Base-by-base conservation (phyloP, 2,888 invertebrate species). In the Catonia carolina region DNA sequence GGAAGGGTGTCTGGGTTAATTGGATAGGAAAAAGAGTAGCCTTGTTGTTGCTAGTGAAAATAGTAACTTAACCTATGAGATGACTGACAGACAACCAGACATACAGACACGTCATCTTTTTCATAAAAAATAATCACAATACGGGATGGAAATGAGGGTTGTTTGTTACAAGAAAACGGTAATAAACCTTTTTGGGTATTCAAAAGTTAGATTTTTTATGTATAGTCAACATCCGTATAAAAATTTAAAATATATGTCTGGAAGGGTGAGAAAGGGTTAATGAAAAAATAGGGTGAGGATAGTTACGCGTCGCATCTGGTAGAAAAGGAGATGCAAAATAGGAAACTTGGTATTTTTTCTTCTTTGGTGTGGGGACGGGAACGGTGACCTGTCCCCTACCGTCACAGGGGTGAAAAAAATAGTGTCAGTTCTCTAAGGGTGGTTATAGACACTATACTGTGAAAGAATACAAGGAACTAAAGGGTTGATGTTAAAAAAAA, bases 201-300 rank as follows among this genome's bases (percentile, higher is more conserved):
- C 58, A 54, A 58, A 57, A 58, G 58, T 58, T 58, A 54, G 54
- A 54, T 56, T 58, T 52, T 58, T 58, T 58, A 58, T 58, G 45
- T 23, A 54, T 54, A 58, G 50, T 45, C 54, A 58, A 61, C 63
- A 64, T 64, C 63, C 63, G 62, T 62, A 61, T 59, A 61, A 64
- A 64, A 64, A 64, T 64, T 62, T 61, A 62, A 64, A 62, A 64
- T 60, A 60, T 59, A 60, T 59, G 56, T 59, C 59, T 55, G 55
- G 33, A 45, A 58, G 59, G 60, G 59, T 56, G 56, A 53, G 55
- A 57, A 59, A 55, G 57, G 54, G 55, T 61, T 55, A 35, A 31
- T 6, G 4, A 27, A 27, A 27, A 27, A 27, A 27, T 6, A 27
- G 27, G 27, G 27, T 27, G 27, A 48, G 56, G 50, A 50, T 50